Evolutionary conservation across 2,888 invertebrate genomes (phyloP).

Genomic region (Hyalella azteca): DNA sequence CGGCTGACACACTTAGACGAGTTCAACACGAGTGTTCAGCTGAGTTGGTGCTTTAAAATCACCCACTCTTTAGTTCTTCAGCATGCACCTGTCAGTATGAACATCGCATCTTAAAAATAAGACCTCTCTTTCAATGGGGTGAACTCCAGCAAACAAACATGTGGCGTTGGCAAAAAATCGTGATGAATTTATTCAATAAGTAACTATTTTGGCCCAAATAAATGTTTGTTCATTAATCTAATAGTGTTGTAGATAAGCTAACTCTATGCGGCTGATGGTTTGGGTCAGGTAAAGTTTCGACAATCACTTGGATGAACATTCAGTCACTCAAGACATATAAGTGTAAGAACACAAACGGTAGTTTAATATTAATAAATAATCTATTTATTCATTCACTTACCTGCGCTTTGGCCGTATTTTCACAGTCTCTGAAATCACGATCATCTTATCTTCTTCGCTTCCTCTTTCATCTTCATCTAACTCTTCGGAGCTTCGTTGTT

Average conservation of each 20-base stretch:
- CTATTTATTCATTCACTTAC: neutral
- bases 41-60: no score
- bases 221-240: neutral
- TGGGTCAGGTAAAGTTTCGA: neutral
- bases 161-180: no score
- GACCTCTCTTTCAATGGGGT: no score
- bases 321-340: neutral
- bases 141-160: no score
- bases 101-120: no score
- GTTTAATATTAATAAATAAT: neutral
- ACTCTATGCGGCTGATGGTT: neutral
- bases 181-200: no score
- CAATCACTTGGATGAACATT: neutral
- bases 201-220: no score
- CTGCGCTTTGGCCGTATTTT: conserved; percentile 13
- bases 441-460: conserved; percentile 18
- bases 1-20: no score
- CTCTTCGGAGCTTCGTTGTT: neutral
- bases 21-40: no score
- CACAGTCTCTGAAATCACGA: neutral
- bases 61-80: no score
- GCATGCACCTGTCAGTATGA: no score
- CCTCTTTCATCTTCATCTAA: neutral
- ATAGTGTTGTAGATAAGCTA: neutral
- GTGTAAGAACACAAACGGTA: neutral